Evolutionary conservation across 2,888 invertebrate genomes (phyloP), one percentile per base, ranked within the genome.

Genomic region (Caenorhabditis zanzibari): DNA sequence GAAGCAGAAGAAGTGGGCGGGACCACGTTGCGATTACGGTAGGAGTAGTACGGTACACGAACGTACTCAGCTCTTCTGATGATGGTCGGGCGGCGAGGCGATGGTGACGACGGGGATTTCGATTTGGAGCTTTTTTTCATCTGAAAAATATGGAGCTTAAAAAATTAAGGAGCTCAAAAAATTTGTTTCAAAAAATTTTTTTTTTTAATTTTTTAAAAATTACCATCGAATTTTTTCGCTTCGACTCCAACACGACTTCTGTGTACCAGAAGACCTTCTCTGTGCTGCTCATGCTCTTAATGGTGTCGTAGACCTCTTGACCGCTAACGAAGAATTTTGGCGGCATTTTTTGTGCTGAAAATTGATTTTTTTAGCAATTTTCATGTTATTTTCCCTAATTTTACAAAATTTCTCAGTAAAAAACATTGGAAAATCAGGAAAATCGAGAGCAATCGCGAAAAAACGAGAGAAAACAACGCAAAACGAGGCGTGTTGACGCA

Each of bases 261-360:
- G 58, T 44, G 14, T 56, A 71, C 71, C 71, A 71, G 44, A 71
- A n/a, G 3, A 71, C 56, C 22, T 38, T 24, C 28, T 71, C 56
- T 2, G 72, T 72, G 19, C 19, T 72, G 7, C 59, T 59, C 72
- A 72, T 72, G 10, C 16, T 35, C 12, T 10, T 32, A 0, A 54
- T 35, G 7, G 7, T 24, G 1, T 44, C 44, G 14, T 28, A n/a
- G 16, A 61, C 22, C 10, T 61, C 63, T 5, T 3, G 2, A 16
- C 26, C n/a, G 2, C 24, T 7, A 1, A 63, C 14, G 1, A 63
- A 6, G n/a, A 47, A n/a, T 26, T 28, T 44, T 16, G 61, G 61
- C 12, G 61, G 24, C 63, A 63, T 63, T 28, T 44, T 41, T 35
- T 3, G 35, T 38, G 9, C 32, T 10, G 52, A 38, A 35, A 59